phyloP scores from a whole-genome alignment of 2,888 invertebrate genomes.

The Elmis aenea region DNA sequence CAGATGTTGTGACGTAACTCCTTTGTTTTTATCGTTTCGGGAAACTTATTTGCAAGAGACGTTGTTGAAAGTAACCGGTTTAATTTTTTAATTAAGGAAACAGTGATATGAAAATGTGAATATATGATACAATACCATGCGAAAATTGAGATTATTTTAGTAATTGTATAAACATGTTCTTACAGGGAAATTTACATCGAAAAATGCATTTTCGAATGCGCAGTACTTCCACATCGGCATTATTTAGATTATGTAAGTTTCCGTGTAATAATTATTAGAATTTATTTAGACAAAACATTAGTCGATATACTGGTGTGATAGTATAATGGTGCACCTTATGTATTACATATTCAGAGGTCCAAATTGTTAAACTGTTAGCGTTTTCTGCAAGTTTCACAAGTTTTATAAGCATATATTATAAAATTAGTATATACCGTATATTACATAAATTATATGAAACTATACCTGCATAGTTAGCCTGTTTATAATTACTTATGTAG shows the following conservation, averaged over 20 bases:
- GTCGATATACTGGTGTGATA: constrained; percentile 46
- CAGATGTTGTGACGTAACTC: no score
- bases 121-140: constrained; percentile 10
- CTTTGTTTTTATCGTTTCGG: no score
- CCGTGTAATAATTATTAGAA: constrained; percentile 12
- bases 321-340: constrained; percentile 46
- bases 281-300: constrained; percentile 15
- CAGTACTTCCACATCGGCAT: constrained; percentile 33
- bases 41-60: no score
- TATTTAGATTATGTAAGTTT: constrained; percentile 13
- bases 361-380: constrained; percentile 48
- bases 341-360: constrained; percentile 46
- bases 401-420: constrained; percentile 47
- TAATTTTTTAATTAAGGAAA: no score
- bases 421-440: constrained; percentile 43
- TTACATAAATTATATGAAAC: constrained; percentile 34
- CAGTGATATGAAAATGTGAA: constrained; percentile 10
- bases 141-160: constrained; percentile 6
- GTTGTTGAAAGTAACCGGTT: no score
- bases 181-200: constrained; percentile 11
- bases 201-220: constrained; percentile 26
- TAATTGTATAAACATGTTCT: constrained; percentile 11
- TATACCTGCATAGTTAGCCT: constrained; percentile 44
- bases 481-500: constrained; percentile 44
- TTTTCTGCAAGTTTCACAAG: constrained; percentile 50